Conservation (phyloP, 2,888 invertebrate species). For the Platycheirus albimanus region DNA sequence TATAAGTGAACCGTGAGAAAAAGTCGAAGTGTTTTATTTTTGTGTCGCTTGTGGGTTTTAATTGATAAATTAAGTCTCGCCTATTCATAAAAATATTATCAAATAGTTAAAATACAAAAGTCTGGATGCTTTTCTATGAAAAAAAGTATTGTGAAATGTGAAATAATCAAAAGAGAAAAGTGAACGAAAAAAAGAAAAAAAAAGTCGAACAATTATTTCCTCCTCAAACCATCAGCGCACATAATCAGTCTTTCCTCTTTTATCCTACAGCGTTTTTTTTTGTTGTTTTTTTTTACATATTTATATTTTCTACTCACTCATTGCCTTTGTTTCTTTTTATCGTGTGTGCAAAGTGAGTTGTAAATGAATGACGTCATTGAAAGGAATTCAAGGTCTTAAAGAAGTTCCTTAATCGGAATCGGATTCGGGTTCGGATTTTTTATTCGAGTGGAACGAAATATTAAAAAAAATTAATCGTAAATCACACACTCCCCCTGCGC, state of each 20-base stretch:
- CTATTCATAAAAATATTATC: too few relatives aligned
- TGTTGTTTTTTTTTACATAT: conserved; percentile 34
- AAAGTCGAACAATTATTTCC: conserved; percentile 41
- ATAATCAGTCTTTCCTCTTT: conserved; percentile 45
- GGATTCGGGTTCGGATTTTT: conserved; percentile 9
- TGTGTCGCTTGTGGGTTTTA: conserved; percentile 41
- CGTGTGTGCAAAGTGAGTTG: conserved; percentile 60
- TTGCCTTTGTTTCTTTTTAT: conserved; percentile 59
- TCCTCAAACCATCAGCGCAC: conserved; percentile 54
- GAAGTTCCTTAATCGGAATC: conserved; percentile 46
- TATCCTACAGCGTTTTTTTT: conserved; percentile 3
- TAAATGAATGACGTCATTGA: conserved; percentile 81
- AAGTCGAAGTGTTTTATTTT: conserved; percentile 53
- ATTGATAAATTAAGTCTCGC: conserved; percentile 37
- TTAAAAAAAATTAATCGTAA: conserved; percentile 29
- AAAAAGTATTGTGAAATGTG: conserved; percentile 24
- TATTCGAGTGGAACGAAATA: too few relatives aligned
- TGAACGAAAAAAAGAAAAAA: conserved; percentile 29
- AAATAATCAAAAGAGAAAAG: conserved; percentile 1
- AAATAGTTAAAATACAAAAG: conserved; percentile 28
- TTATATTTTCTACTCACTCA: conserved; percentile 55
- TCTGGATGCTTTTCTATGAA: conserved; percentile 11
- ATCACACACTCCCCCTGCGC: not conserved
- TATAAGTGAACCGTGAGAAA: conserved; percentile 52
- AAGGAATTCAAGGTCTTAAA: conserved; percentile 81